Evolutionary conservation across 2,113 vertebrate genomes (phyloP), one percentile per base, ranked within the genome.

Genomic region (Nothobranchius furzeri): DNA sequence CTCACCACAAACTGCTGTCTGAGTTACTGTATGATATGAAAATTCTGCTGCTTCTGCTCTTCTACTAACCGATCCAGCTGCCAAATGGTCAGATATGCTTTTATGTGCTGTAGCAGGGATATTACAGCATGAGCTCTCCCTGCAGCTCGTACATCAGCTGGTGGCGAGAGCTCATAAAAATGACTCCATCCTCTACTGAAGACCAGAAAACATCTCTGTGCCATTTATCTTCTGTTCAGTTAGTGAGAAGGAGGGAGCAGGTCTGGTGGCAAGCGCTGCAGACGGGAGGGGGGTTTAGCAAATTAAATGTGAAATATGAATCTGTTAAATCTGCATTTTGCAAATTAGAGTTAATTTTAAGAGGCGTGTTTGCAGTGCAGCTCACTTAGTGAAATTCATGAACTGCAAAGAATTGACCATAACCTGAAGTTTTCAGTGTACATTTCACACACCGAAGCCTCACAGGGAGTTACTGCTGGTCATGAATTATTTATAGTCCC

Each of bases 401-500:
- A 25, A 36, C 48, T 58, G 30, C 11, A 69, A 68, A 10, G 49
- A 63, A 69, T 35, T n/a, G 15, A n/a, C 47, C 43, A 30, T 12
- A 73, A 56, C 48, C 64, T 42, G 60, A 73, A 78, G 76, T 87
- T 86, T 73, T 66, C 53, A 72, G 78, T 37, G 59, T 50, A 68
- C 73, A 76, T 64, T 76, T 72, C 65, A 75, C 67, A 75, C 56
- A 37, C 60, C 15, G 45, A 40, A 46, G 64, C 53, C 72, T 85
- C 62, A 35, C 68, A 58, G 57, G 67, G 71, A 73, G 48, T 68
- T 84, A 76, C 14, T 52, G 73, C 59, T 71, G 73, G 60, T 64
- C 17, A 83, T 88, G 64, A 83, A 83, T 85, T 70, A 85, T 88
- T 84, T 68, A 87, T 78, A 59, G 55, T 43, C 70, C 48, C 64